Conservation (phyloP, 1,140 invertebrate genomes). For the Drosophila teissieri region DNA sequence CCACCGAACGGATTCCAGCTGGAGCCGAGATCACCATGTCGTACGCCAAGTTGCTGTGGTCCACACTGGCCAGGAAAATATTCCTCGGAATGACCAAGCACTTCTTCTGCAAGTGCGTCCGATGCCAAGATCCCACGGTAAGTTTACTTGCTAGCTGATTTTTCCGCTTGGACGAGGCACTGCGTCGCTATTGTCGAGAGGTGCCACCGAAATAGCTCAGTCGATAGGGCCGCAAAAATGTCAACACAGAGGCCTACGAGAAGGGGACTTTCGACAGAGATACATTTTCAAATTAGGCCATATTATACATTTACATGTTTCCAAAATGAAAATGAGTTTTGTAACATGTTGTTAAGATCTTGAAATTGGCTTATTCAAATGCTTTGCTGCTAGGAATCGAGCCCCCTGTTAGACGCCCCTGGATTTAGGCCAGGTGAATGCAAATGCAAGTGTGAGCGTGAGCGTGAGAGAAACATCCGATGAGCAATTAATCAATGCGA, state of each 20-base stretch:
- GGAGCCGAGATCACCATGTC: constrained; percentile 90
- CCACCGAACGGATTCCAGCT: constrained; percentile 87
- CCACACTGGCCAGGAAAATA: constrained; percentile 87
- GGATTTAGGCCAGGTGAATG: neutral
- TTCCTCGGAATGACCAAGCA: constrained; percentile 90
- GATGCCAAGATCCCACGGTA: constrained; percentile 90
- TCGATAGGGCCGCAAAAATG: constrained; percentile 12
- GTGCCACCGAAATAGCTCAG: constrained; percentile 48
- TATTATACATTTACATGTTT: no score
- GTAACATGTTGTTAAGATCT: no score
- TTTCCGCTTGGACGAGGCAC: neutral
- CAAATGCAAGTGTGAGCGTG: neutral
- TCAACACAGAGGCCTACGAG: constrained; percentile 11
- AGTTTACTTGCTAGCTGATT: constrained; percentile 50
- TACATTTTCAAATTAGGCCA: no score
- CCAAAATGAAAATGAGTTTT: no score
- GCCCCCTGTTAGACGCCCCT: neutral
- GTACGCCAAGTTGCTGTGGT: constrained; percentile 91
- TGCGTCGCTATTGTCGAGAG: constrained; percentile 20
- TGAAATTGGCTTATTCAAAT: neutral
- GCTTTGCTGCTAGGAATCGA: neutral
- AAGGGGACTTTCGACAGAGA: neutral
- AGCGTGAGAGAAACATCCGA: neutral
- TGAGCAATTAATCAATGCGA: neutral
- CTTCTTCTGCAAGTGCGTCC: constrained; percentile 89